Percentiles rank a stretch among this genome's conserved stretches.
Conservation (phyloP, 2,113 vertebrate genomes). For the Sceloporus tristichus region DNA sequence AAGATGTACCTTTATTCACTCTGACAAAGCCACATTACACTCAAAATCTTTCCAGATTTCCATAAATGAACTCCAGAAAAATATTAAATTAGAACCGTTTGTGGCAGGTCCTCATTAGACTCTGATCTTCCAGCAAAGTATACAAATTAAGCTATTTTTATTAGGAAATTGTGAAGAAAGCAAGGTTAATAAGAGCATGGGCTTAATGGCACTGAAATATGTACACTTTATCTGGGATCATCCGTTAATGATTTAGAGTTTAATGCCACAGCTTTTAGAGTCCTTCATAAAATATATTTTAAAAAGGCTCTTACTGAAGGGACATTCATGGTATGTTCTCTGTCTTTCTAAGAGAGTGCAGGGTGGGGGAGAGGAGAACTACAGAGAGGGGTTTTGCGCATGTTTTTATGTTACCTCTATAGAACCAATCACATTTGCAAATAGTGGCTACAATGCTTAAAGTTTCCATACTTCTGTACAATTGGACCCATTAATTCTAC, state of each 20-base stretch:
- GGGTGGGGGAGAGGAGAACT: background rate
- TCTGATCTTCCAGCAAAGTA: slow-evolving; percentile 54
- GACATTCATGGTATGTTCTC: background rate
- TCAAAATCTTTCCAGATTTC: slow-evolving; percentile 65
- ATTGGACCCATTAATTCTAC: background rate
- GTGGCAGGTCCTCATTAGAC: slow-evolving; percentile 48
- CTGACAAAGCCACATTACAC: slow-evolving; percentile 53
- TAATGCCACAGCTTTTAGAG: slow-evolving; percentile 4
- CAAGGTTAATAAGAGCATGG: slow-evolving; percentile 22
- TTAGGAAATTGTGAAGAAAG: slow-evolving; percentile 58
- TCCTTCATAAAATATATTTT: slow-evolving; percentile 13
- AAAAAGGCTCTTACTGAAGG: background rate
- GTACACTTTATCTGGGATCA: background rate
- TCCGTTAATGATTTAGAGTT: background rate
- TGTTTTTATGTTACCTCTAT: slow-evolving; percentile 5
- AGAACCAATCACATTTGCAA: background rate
- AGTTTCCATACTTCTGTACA: background rate
- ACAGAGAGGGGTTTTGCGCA: background rate
- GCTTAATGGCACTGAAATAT: slow-evolving; percentile 14
- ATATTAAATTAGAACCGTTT: slow-evolving; percentile 64
- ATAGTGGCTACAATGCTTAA: background rate
- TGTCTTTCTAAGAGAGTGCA: background rate
- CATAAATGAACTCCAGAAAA: slow-evolving; percentile 68
- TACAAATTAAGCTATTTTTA: slow-evolving; percentile 37
- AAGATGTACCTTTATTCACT: slow-evolving; percentile 55